Conservation (phyloP, 2,113 vertebrate species). For the Pedetes capensis region DNA sequence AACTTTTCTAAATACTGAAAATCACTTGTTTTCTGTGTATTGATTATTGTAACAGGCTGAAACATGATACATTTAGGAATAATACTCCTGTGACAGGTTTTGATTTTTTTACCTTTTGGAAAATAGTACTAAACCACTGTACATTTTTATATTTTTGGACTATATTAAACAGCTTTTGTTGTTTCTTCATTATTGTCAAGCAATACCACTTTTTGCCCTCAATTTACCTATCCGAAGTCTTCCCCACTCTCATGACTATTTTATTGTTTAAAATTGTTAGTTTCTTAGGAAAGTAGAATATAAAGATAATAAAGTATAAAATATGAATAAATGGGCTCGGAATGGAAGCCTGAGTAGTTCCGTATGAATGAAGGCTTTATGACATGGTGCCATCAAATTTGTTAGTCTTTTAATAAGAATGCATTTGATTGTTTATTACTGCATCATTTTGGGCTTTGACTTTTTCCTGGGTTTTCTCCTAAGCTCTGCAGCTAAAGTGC, state of each 20-base stretch:
- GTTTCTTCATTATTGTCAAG: background rate
- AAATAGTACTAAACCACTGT: background rate
- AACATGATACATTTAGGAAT: background rate
- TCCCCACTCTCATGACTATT: rapidly evolving
- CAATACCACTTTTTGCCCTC: background rate
- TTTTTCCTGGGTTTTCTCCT: background rate
- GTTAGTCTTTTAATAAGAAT: background rate
- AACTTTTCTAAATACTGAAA: background rate
- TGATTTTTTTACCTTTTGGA: background rate
- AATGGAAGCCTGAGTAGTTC: background rate
- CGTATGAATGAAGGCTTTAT: background rate
- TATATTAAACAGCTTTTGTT: background rate
- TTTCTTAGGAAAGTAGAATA: background rate
- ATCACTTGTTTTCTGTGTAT: background rate
- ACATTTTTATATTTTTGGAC: background rate
- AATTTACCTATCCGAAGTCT: background rate
- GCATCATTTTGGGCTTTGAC: background rate
- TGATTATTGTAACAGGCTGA: background rate
- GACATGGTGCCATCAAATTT: background rate
- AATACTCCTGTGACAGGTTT: background rate
- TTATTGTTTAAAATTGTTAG: background rate
- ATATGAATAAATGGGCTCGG: background rate
- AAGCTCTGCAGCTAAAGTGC: background rate
- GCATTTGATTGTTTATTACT: background rate
- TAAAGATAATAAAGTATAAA: background rate